Conservation (phyloP, 2,113 vertebrate species). For the Oxyura jamaicensis region DNA sequence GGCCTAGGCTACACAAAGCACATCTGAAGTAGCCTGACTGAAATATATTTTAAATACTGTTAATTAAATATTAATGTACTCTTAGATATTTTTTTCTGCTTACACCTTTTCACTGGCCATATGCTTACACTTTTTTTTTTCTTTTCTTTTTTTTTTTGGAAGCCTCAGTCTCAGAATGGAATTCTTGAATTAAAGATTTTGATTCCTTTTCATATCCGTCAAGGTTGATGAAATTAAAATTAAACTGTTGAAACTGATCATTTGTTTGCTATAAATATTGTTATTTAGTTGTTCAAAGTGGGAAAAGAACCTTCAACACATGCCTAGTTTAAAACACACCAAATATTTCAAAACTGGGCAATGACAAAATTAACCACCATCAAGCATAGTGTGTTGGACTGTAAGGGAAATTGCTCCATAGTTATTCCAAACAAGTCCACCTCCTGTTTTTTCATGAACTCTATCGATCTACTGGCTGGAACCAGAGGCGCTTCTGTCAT, state of each 20-base stretch:
- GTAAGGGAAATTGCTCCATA: not conserved
- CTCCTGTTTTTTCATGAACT: not conserved
- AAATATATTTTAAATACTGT: not conserved
- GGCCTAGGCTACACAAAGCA: not conserved
- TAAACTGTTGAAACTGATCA: not conserved
- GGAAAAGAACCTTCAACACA: not conserved
- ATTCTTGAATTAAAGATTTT: not conserved
- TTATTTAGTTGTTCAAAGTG: not conserved
- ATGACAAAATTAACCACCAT: not conserved
- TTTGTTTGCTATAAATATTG: not conserved
- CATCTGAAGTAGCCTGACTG: not conserved
- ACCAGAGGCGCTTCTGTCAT: not conserved
- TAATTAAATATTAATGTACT: not conserved
- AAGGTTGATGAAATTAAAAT: not conserved
- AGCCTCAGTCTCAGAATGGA: not conserved
- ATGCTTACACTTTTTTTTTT: not conserved
- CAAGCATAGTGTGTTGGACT: fast-evolving
- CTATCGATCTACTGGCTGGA: not conserved
- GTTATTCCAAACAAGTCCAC: not conserved
- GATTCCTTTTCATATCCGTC: not conserved
- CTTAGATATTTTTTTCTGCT: not conserved
- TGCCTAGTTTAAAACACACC: not conserved
- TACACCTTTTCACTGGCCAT: not conserved
- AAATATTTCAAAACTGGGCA: not conserved
- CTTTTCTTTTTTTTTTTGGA: not conserved